Evolutionary conservation across 2,797 vertebrate genomes (phyloP).

Genomic region (Hozukius guyotensis): DNA sequence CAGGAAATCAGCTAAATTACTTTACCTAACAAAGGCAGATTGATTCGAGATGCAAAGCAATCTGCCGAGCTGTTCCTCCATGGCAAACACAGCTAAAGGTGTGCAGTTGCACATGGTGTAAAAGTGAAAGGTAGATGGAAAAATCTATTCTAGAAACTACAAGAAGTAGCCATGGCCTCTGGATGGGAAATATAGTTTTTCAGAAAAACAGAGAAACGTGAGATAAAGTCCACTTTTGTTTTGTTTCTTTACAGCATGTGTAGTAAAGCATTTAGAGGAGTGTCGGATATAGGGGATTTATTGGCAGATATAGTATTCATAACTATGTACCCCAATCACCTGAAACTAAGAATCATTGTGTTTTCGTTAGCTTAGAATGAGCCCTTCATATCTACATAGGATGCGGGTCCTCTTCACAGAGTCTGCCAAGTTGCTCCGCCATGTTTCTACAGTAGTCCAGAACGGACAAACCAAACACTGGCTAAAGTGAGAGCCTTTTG

Average conservation of each 20-base stretch:
- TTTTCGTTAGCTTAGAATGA: neutral
- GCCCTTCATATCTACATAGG: too few species aligned
- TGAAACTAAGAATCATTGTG: neutral
- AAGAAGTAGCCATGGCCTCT: neutral
- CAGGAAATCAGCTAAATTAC: slow-evolving; percentile 13
- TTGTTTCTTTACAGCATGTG: neutral
- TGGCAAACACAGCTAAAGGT: neutral
- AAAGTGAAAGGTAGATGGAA: neutral
- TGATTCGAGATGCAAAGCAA: slow-evolving; percentile 2
- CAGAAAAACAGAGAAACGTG: neutral
- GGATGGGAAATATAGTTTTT: neutral
- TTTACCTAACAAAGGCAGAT: slow-evolving; percentile 21
- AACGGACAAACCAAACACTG: neutral
- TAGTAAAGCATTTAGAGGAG: neutral
- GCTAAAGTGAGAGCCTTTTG: too few species aligned
- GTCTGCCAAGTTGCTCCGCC: neutral
- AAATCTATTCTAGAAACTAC: neutral
- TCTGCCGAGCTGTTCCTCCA: slow-evolving; percentile 12
- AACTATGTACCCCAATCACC: neutral
- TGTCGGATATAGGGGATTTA: neutral
- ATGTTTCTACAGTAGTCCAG: neutral
- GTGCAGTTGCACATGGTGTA: neutral
- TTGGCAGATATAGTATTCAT: neutral
- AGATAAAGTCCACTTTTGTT: neutral
- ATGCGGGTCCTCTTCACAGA: too few species aligned